Conservation (phyloP, 1,140 invertebrate genomes). For the Gonioctena quinquepunctata region DNA sequence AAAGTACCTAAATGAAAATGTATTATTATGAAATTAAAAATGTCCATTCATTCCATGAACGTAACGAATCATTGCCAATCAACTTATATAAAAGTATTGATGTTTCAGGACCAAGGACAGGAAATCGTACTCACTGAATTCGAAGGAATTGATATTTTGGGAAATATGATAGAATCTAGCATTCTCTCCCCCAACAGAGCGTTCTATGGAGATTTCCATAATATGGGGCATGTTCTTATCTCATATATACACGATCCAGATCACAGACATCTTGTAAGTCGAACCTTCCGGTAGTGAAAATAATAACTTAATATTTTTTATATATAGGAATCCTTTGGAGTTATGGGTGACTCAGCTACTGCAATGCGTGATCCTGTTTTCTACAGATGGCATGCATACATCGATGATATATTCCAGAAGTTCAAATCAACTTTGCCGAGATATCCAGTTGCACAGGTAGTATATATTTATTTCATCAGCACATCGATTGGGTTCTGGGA, state of each 20-base stretch:
- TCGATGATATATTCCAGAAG: slow-evolving; percentile 77
- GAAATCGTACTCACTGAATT: slow-evolving; percentile 61
- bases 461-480: no score
- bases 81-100: no score
- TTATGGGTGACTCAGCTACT: slow-evolving; percentile 68
- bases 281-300: neutral
- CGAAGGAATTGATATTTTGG: slow-evolving; percentile 77
- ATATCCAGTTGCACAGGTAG: slow-evolving; percentile 65
- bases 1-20: no score
- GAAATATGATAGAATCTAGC: slow-evolving; percentile 78
- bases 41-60: no score
- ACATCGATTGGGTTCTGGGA: no score
- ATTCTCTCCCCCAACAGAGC: slow-evolving; percentile 70
- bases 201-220: slow-evolving; percentile 77
- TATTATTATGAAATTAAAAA: no score
- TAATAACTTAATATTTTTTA: neutral
- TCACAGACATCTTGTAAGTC: slow-evolving; percentile 61
- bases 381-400: slow-evolving; percentile 81
- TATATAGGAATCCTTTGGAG: slow-evolving; percentile 61
- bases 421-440: slow-evolving; percentile 72
- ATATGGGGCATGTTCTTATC: slow-evolving; percentile 70
- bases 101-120: neutral
- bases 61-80: no score
- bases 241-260: slow-evolving; percentile 75
- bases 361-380: slow-evolving; percentile 84